phyloP scores from a whole-genome alignment of 2,113 vertebrate genomes.

The Epinephelus cyanopodus region DNA sequence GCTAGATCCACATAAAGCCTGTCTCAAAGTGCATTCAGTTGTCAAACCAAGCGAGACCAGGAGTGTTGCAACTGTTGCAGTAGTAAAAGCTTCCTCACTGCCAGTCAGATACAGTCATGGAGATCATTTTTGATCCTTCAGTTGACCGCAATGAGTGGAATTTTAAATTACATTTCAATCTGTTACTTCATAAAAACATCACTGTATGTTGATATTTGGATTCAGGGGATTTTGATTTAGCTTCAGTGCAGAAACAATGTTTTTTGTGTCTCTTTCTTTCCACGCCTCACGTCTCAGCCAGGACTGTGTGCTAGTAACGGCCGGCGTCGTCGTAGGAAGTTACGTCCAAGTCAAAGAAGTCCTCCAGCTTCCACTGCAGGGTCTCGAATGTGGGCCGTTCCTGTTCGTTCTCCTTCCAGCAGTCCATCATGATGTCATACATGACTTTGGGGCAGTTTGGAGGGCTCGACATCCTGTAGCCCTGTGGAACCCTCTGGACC shows the following conservation, averaged over 20 bases:
- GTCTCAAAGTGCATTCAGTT: conserved; percentile 27
- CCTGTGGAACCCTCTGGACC: conserved; percentile 83
- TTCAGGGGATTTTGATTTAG: conserved; percentile 5
- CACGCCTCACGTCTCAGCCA: fast-evolving
- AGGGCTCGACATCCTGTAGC: conserved; percentile 89
- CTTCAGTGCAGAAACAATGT: neutral
- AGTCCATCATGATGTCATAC: conserved; percentile 90
- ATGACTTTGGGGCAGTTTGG: conserved; percentile 82
- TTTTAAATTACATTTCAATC: neutral
- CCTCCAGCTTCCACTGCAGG: conserved; percentile 88
- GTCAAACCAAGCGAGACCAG: neutral
- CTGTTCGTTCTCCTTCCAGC: conserved; percentile 85
- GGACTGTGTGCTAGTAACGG: conserved; percentile 58
- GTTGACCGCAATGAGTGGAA: neutral
- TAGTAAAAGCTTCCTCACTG: neutral
- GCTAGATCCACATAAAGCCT: fast-evolving
- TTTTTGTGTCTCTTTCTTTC: neutral
- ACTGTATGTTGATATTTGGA: neutral
- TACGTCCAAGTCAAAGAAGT: conserved; percentile 83
- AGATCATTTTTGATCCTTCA: conserved; percentile 26
- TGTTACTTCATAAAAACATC: neutral
- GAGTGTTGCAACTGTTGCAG: neutral
- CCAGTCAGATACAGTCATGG: neutral
- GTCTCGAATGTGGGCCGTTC: conserved; percentile 90
- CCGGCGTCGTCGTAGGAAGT: conserved; percentile 69